Base-by-base conservation (phyloP, 1,140 invertebrate species). In the Ylistrum balloti region DNA sequence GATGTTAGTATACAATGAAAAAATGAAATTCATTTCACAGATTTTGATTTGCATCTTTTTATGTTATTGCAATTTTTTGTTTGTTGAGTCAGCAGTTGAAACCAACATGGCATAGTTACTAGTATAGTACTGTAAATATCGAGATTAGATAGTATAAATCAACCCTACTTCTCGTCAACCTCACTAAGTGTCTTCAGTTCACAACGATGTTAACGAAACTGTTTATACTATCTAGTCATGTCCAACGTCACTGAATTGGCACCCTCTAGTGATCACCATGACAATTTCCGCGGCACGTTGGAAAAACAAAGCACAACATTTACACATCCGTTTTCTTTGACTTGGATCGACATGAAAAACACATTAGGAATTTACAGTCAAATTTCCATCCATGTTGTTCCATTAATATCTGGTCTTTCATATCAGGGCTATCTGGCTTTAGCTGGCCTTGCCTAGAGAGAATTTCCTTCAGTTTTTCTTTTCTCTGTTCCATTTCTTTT, bases 361-460 rank as follows among this genome's bases (percentile, higher is more conserved):
- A 95, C 94, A 95, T 93, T 85, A 94, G 93, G 89, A 94, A 95
- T 97, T 97, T 95, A 97, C 97, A 96, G 94, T 97, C 97, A 95
- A 97, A 97, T 92, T 96, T 97, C 97, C 97, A 97, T 88, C 97
- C 96, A 35, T 95, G 94, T 74, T 96, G 95, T 85, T 97, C 96
- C 92, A 97, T 96, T 95, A 97, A 96, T 89, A 97, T 95, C 94
- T 97, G 92, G 94, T 96, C 91, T 96, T 96, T 95, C 92, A 96
- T 95, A 17, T 95, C 94, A 45, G 95, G 93, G 15, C 97, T 93
- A 92, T 97, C 97, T 85, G 95, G 93, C 91, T 97, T 97, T 94
- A 97, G 96, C 93, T 96, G 96, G 92, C 96, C 96, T 94, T 97
- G 97, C 93, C 96, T 96, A 92, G 95, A 95, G 90, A 96, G 95